These are phyloP conservation scores for Miltochrista miniata DNA, from an alignment of 2,888 invertebrate species.

Conservation along the genomic window DNA sequence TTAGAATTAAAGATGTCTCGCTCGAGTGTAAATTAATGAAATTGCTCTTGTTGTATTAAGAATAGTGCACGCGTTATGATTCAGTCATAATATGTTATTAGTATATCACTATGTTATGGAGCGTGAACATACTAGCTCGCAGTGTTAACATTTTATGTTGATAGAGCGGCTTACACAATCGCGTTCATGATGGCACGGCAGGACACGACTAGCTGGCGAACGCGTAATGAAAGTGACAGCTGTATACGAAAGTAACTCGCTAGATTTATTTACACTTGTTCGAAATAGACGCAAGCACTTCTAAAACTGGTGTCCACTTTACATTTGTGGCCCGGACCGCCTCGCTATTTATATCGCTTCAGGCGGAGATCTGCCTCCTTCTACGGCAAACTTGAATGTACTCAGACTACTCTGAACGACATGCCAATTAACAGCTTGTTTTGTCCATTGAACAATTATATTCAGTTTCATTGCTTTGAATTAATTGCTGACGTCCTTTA, in stretches of 20 bases:
- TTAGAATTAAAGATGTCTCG: no score
- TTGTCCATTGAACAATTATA: conserved; percentile 63
- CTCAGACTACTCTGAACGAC: conserved; percentile 50
- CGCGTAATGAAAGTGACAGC: conserved; percentile 75
- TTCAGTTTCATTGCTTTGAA: conserved; percentile 58
- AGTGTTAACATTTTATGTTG: not conserved
- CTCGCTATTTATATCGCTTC: conserved; percentile 74
- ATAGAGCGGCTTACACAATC: not conserved
- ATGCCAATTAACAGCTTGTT: conserved; percentile 63
- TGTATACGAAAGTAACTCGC: conserved; percentile 72
- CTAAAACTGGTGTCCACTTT: conserved; percentile 78
- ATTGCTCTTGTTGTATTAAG: not conserved
- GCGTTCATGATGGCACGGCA: conserved; percentile 21
- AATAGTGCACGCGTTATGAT: conserved; percentile 2
- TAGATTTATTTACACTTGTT: conserved; percentile 81
- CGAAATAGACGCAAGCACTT: conserved; percentile 74
- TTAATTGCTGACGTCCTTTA: conserved; percentile 47
- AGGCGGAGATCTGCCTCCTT: conserved; percentile 71
- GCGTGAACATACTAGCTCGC: not conserved
- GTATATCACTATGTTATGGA: not conserved
- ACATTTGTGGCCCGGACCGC: conserved; percentile 63
- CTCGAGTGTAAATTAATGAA: conserved; percentile 3
- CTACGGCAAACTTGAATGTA: conserved; percentile 73
- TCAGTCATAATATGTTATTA: not conserved
- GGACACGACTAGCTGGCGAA: conserved; percentile 49